Conservation (phyloP, 2,888 invertebrate species). For the Drosophila emarginata region DNA sequence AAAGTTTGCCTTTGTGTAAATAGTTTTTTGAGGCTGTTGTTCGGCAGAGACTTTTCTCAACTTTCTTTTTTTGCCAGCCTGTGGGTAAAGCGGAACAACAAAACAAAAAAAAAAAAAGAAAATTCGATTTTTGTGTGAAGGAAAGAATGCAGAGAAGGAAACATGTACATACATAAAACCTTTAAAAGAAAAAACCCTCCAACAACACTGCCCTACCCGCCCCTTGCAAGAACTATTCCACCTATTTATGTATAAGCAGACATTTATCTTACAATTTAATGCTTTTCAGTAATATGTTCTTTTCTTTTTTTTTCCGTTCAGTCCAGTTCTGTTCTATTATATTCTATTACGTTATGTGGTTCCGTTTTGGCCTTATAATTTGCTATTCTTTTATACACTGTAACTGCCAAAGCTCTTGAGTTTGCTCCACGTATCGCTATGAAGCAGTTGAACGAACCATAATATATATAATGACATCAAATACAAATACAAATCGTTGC, state of each 20-base stretch:
- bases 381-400: constrained; percentile 64
- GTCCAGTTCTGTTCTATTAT: not conserved
- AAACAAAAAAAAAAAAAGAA: constrained; percentile 15
- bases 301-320: constrained; percentile 1
- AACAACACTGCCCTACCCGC: not conserved
- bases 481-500: constrained; percentile 50
- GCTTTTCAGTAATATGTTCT: constrained; percentile 21
- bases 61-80: constrained; percentile 35
- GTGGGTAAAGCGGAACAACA: not conserved
- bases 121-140: constrained; percentile 50
- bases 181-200: not conserved
- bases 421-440: constrained; percentile 80
- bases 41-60: constrained; percentile 32
- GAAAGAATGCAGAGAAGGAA: constrained; percentile 8
- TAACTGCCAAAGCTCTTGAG: constrained; percentile 76
- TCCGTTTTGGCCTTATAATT: constrained; percentile 1
- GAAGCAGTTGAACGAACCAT: constrained; percentile 64
- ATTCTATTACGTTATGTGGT: not conserved
- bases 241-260: not conserved
- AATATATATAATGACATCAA: constrained; percentile 35
- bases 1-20: constrained; percentile 40
- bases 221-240: not conserved
- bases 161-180: constrained; percentile 38
- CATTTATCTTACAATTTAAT: constrained; percentile 25
- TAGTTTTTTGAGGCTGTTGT: constrained; percentile 50